A percentile compares a stretch with the other conserved stretches of the same genome.
These are phyloP conservation scores for Adineta ricciae DNA, from an alignment of 2,888 invertebrate species.

Conservation along the genomic window DNA sequence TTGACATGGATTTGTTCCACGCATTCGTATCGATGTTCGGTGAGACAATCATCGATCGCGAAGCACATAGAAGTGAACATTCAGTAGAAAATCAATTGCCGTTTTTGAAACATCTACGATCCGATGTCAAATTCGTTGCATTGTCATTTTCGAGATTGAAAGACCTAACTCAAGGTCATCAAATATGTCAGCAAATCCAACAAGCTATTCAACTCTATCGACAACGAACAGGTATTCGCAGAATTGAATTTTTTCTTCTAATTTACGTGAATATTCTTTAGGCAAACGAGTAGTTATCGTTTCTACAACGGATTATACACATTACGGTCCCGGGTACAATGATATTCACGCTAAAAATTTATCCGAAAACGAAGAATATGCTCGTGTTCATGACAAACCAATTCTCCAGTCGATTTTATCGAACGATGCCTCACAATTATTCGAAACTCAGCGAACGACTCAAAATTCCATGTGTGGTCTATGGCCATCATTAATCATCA, in stretches of 20 bases:
- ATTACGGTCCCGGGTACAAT: not conserved
- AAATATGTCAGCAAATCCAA: not conserved
- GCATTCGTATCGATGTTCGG: not conserved
- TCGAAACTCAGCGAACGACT: not conserved
- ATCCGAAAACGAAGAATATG: not conserved
- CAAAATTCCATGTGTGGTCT: conserved; percentile 15
- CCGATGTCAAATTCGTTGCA: not conserved
- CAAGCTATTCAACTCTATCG: not conserved
- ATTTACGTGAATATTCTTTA: not conserved
- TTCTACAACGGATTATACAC: not conserved
- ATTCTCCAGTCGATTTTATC: conserved; percentile 5
- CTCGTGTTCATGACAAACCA: not conserved
- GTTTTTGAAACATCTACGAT: conserved; percentile 7
- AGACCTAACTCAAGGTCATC: not conserved
- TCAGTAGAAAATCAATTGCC: conserved; percentile 2
- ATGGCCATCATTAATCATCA: not conserved
- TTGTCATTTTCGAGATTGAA: not conserved
- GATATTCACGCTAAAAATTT: not conserved
- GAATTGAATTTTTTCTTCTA: no score
- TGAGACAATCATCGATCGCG: not conserved
- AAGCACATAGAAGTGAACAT: not conserved
- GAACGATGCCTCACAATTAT: not conserved
- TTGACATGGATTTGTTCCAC: not conserved
- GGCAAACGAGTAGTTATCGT: not conserved
- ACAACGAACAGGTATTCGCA: not conserved